These are phyloP conservation scores for Lagorchestes hirsutus DNA, from an alignment of 2,797 vertebrate genomes.

Conservation along the genomic window DNA sequence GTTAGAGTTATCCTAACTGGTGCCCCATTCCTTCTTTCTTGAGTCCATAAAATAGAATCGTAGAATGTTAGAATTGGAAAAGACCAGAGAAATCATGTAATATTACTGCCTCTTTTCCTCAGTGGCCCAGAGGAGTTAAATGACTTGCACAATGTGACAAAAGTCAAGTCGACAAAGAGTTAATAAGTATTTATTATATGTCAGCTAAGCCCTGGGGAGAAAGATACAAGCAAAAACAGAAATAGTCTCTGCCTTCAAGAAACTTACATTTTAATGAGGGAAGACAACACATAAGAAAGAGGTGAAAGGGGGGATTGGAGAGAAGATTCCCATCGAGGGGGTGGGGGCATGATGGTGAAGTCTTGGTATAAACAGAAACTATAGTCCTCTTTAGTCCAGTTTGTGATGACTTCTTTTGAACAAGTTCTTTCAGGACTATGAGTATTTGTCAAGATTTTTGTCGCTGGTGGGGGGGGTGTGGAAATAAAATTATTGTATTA, in stretches of 20 bases:
- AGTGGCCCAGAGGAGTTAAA: not conserved
- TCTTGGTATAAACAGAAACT: not conserved
- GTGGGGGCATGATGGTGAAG: not conserved
- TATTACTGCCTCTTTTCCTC: not conserved
- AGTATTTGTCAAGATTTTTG: not conserved
- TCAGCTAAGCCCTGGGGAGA: not conserved
- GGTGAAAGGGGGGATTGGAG: not conserved
- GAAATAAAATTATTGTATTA: not conserved
- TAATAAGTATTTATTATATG: not conserved
- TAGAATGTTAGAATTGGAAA: not conserved
- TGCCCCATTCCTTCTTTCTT: not conserved
- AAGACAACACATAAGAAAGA: not conserved
- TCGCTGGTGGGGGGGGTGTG: not conserved
- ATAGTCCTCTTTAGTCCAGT: not conserved
- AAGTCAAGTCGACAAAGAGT: not conserved
- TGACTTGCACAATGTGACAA: not conserved
- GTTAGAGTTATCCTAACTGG: not conserved
- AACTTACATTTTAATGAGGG: not conserved
- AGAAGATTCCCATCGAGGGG: not conserved
- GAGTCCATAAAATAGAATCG: not conserved
- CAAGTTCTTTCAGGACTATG: not conserved
- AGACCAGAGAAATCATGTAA: not conserved
- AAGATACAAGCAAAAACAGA: not conserved
- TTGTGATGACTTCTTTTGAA: not conserved
- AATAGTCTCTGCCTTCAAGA: not conserved